Evolutionary conservation across 2,797 vertebrate genomes (phyloP).

Genomic region (Sebastes steindachneri): DNA sequence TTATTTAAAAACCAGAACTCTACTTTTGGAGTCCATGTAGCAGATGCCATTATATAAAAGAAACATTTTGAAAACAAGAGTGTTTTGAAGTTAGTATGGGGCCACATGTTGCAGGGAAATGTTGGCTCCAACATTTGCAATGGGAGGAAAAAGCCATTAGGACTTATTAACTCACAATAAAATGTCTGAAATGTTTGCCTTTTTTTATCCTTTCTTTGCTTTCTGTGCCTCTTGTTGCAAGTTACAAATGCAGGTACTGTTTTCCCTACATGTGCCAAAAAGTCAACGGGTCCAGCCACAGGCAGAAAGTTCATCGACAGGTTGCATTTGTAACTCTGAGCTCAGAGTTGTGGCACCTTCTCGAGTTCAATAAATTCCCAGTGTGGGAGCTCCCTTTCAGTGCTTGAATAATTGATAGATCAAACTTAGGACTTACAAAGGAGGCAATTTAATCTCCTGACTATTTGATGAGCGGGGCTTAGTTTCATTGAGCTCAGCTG

Average conservation of each 20-base stretch:
- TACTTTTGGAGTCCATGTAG: constrained; percentile 9
- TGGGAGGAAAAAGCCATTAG: neutral
- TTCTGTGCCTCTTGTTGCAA: neutral
- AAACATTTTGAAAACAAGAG: constrained; percentile 20
- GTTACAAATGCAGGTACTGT: neutral
- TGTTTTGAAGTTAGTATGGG: constrained; percentile 30
- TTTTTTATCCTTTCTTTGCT: neutral
- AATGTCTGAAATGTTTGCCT: neutral
- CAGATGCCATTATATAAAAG: constrained; percentile 28
- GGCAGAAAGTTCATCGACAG: constrained; percentile 56
- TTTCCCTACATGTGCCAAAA: constrained; percentile 7
- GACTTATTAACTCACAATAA: neutral
- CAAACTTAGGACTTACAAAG: constrained; percentile 79
- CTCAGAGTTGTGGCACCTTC: constrained; percentile 73
- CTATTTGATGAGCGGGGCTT: constrained; percentile 77
- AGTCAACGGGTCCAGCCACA: constrained; percentile 15
- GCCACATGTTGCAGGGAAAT: constrained; percentile 16
- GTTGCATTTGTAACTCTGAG: constrained; percentile 58
- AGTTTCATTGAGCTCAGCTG: constrained; percentile 68
- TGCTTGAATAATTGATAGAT: constrained; percentile 83
- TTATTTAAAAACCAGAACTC: constrained; percentile 25
- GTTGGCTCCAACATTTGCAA: neutral
- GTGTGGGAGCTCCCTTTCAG: constrained; percentile 75
- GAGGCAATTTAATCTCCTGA: constrained; percentile 83
- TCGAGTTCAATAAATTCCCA: constrained; percentile 73